Evolutionary conservation across 2,113 vertebrate species (phyloP).

Genomic region (Cromileptes altivelis): DNA sequence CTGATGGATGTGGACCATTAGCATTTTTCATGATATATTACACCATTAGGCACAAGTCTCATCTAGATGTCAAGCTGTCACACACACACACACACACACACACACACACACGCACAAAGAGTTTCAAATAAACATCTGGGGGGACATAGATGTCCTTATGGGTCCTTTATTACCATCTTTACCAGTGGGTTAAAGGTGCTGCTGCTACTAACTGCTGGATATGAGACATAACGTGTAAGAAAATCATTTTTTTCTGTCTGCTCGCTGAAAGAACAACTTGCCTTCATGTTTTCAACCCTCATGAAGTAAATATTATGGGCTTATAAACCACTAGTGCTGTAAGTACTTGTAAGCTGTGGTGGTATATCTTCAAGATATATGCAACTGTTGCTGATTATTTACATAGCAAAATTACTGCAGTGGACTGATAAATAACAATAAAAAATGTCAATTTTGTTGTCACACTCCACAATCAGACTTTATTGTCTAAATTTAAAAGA

Average conservation of each 20-base stretch:
- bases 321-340: neutral
- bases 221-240: neutral
- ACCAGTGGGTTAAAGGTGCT: neutral
- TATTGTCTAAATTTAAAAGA: too few relatives aligned
- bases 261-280: neutral
- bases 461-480: too few relatives aligned
- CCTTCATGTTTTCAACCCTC: neutral
- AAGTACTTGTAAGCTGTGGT: too few relatives aligned
- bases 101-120: neutral
- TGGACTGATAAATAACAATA: too few relatives aligned
- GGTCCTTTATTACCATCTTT: too few relatives aligned
- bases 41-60: slow-evolving; percentile 19
- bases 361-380: too few relatives aligned
- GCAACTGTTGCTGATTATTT: neutral
- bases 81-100: slow-evolving; percentile 9
- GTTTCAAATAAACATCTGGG: neutral
- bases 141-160: neutral
- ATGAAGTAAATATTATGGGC: neutral
- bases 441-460: too few relatives aligned
- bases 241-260: neutral
- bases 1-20: slow-evolving; percentile 24
- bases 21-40: slow-evolving; percentile 7
- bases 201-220: neutral
- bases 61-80: neutral
- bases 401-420: too few relatives aligned